Percentiles rank a stretch among this genome's conserved stretches.
These are phyloP conservation scores for Macquaria ambigua DNA, from an alignment of 2,113 vertebrate species.

Conservation along the genomic window DNA sequence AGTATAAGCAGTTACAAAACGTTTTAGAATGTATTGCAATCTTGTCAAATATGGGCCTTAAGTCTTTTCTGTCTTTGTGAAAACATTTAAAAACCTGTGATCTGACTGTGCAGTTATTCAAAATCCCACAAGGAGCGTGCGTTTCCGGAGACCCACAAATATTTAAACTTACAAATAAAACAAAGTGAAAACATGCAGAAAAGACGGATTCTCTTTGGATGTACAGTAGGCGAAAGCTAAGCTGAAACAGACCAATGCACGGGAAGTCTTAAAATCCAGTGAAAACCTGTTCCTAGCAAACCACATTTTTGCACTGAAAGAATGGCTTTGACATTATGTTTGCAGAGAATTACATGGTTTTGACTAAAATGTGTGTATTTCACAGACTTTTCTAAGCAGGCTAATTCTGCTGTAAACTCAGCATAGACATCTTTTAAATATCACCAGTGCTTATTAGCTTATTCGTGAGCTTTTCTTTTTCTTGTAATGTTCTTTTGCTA, in stretches of 20 bases:
- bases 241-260: background rate
- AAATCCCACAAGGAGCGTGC: background rate
- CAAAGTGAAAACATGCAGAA: slow-evolving; percentile 12
- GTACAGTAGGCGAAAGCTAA: background rate
- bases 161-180: background rate
- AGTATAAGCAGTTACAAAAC: background rate
- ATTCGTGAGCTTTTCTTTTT: background rate
- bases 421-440: background rate
- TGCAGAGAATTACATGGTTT: background rate
- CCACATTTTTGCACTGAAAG: background rate
- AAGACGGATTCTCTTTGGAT: background rate
- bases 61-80: background rate
- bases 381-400: background rate
- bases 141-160: background rate
- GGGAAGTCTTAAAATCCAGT: background rate
- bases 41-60: background rate
- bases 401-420: background rate
- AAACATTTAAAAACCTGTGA: background rate
- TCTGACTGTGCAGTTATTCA: background rate
- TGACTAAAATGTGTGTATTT: background rate
- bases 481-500: background rate
- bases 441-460: background rate
- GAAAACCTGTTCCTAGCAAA: background rate
- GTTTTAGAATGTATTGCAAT: background rate
- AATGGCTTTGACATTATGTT: background rate